Conservation (phyloP, 1,140 invertebrate species). For the Halyomorpha halys region DNA sequence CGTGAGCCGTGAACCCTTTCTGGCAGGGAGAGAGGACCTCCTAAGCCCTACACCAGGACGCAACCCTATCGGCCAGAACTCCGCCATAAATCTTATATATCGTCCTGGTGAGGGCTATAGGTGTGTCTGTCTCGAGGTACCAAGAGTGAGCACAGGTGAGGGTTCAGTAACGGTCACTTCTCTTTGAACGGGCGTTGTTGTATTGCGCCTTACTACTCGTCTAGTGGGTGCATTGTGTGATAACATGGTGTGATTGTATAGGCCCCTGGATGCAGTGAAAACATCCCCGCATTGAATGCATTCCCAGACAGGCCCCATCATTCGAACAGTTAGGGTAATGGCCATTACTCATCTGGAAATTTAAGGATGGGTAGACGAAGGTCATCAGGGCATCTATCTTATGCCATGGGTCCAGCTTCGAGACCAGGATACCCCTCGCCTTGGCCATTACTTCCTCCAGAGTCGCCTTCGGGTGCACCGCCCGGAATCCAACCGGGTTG, state of each 20-base stretch:
- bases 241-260: too few species aligned
- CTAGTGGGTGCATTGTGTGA: too few species aligned
- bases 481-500: constrained; percentile 31
- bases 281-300: too few species aligned
- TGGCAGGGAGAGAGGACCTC: constrained; percentile 11
- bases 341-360: constrained; percentile 32
- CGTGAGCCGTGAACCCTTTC: constrained; percentile 25
- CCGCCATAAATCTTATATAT: constrained; percentile 34
- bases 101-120: constrained; percentile 33
- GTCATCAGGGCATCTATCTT: constrained; percentile 33
- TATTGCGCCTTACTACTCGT: too few species aligned
- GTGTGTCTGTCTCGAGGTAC: too few species aligned
- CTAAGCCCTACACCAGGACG: neutral
- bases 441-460: constrained; percentile 20
- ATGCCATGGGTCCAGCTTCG: constrained; percentile 36
- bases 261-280: too few species aligned
- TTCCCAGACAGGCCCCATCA: too few species aligned
- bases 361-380: constrained; percentile 34
- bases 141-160: too few species aligned
- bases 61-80: constrained; percentile 23
- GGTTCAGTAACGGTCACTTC: too few species aligned
- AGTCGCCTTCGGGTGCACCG: constrained; percentile 28
- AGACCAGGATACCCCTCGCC: constrained; percentile 25
- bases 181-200: too few species aligned
- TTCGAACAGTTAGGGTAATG: constrained; percentile 27